phyloP scores from a whole-genome alignment of 2,113 vertebrate species.

The Callocephalon fimbriatum region DNA sequence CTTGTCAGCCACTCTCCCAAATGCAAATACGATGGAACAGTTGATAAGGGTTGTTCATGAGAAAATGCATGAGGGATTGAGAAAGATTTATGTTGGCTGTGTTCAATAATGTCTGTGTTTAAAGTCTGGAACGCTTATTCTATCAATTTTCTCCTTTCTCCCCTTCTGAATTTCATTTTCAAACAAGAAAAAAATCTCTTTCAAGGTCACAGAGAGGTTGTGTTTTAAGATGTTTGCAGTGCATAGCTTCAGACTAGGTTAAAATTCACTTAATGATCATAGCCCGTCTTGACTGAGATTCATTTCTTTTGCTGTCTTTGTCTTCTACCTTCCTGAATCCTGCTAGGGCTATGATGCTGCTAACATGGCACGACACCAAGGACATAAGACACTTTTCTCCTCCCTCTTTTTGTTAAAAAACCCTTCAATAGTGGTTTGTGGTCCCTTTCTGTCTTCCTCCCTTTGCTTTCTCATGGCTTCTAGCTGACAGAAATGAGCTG shows the following conservation, averaged over 20 bases:
- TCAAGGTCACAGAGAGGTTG: conserved; percentile 4
- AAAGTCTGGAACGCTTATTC: neutral
- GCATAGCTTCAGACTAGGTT: conserved; percentile 6
- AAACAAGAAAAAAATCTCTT: neutral
- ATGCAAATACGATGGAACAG: neutral
- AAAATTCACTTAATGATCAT: neutral
- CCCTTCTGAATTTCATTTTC: conserved; percentile 12
- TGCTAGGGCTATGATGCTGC: neutral
- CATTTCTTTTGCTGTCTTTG: neutral
- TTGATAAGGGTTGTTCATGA: neutral
- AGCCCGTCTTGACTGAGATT: neutral
- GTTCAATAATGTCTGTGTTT: neutral
- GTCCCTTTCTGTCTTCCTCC: neutral
- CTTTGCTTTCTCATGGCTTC: neutral
- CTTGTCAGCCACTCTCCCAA: neutral
- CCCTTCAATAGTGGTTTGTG: neutral
- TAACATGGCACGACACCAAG: neutral
- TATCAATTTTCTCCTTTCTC: neutral
- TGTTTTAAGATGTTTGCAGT: neutral
- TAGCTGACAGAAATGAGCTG: neutral
- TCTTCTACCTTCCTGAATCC: neutral
- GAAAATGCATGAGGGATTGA: neutral
- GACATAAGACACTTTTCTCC: neutral
- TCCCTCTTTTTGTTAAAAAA: neutral
- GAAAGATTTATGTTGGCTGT: neutral